Evolutionary conservation across 2,113 vertebrate genomes (phyloP).

Genomic region (Crypturellus undulatus): DNA sequence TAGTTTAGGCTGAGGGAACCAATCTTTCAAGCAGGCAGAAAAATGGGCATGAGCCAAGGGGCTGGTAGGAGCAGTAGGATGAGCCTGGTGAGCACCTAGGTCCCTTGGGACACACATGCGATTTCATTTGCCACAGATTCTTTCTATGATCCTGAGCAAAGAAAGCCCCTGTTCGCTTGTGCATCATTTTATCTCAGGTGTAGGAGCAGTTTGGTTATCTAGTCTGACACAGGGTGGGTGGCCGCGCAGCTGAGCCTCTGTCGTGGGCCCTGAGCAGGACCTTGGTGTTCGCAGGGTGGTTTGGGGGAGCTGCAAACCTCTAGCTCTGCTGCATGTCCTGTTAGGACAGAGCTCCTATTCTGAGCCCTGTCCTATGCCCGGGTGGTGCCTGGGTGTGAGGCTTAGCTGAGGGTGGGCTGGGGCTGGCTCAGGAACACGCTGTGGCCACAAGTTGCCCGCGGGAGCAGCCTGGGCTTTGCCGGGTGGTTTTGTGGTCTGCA

Average conservation of each 20-base stretch:
- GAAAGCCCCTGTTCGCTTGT: accelerated
- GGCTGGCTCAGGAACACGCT: neutral
- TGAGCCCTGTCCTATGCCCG: neutral
- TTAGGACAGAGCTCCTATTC: too few species aligned
- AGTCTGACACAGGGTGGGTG: neutral
- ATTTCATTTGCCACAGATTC: neutral
- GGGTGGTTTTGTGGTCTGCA: neutral
- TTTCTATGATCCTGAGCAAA: neutral
- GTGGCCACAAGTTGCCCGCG: neutral
- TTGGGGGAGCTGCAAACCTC: neutral
- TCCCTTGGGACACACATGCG: neutral
- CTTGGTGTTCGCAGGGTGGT: accelerated
- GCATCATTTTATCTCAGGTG: neutral
- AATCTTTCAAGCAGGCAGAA: neutral
- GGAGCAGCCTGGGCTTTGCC: neutral
- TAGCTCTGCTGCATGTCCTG: neutral
- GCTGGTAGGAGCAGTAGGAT: neutral
- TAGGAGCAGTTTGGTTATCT: neutral
- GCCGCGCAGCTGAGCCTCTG: neutral
- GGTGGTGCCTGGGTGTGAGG: neutral
- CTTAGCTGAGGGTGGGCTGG: accelerated
- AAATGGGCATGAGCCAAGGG: neutral
- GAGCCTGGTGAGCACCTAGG: neutral
- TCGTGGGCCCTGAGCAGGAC: neutral
- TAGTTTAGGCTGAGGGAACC: neutral